Conservation (phyloP, 2,113 vertebrate genomes). For the Apodemus sylvaticus region DNA sequence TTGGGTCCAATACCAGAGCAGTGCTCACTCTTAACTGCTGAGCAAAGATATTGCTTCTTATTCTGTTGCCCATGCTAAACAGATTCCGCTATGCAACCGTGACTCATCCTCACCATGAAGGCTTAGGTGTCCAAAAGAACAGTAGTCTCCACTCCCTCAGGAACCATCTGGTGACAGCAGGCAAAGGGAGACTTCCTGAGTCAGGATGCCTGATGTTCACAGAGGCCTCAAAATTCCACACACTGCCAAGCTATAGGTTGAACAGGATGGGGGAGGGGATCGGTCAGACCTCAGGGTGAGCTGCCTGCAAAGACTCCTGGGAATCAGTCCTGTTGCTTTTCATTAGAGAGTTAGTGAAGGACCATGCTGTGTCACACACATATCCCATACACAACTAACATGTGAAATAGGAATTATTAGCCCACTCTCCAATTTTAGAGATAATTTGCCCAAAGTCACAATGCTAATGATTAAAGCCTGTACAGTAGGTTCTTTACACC, state of each 20-base stretch:
- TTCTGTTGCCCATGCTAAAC: not conserved
- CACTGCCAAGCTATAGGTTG: not conserved
- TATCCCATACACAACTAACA: not conserved
- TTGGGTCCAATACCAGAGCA: not conserved
- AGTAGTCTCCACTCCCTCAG: not conserved
- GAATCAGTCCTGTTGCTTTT: not conserved
- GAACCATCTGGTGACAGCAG: not conserved
- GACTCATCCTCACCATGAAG: not conserved
- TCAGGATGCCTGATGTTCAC: not conserved
- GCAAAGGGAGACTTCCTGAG: not conserved
- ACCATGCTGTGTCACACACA: not conserved
- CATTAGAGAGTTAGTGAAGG: not conserved
- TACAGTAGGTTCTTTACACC: not conserved
- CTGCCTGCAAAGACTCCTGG: not conserved
- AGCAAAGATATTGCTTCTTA: not conserved
- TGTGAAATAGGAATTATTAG: not conserved
- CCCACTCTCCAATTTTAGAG: not conserved
- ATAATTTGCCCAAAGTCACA: not conserved
- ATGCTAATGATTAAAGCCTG: not conserved
- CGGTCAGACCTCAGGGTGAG: not conserved
- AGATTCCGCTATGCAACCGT: not conserved
- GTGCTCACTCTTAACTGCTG: not conserved
- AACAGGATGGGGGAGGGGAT: rapidly evolving
- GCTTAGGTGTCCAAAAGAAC: not conserved
- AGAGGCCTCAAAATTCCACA: not conserved